These are phyloP conservation scores for Polydrusus pterygomalis DNA, from an alignment of 2,888 invertebrate genomes.

Conservation along the genomic window DNA sequence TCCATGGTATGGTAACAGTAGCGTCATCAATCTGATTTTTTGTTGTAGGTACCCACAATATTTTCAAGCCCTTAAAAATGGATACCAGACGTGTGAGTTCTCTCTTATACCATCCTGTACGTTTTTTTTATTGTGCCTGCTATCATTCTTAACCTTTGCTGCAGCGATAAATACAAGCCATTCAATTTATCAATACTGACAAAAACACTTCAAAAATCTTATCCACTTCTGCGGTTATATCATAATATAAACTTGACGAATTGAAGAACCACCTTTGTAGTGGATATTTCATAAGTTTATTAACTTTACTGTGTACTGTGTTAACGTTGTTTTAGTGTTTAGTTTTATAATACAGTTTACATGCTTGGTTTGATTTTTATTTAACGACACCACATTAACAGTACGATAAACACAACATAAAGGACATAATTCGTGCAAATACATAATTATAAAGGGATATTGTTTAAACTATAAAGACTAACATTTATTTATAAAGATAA, in stretches of 20 bases:
- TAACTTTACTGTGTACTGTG: constrained; percentile 15
- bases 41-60: too few species aligned
- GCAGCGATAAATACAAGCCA: not conserved
- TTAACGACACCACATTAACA: constrained; percentile 1
- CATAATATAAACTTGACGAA: not conserved
- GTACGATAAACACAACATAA: not conserved
- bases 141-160: not conserved
- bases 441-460: not conserved
- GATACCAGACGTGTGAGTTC: too few species aligned
- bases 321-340: constrained; percentile 37
- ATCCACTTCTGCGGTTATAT: constrained; percentile 9
- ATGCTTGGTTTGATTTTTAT: constrained; percentile 20
- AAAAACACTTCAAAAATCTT: not conserved
- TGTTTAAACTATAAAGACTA: not conserved
- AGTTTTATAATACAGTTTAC: constrained; percentile 21
- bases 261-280: constrained; percentile 27
- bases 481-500: too few species aligned
- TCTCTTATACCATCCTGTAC: too few species aligned
- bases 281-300: not conserved
- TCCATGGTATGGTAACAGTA: too few species aligned
- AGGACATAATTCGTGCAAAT: not conserved
- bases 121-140: too few species aligned
- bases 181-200: not conserved
- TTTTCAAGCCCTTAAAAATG: too few species aligned
- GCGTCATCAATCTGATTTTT: too few species aligned